Evolutionary conservation across 2,797 vertebrate genomes (phyloP), one percentile per base, ranked within the genome.

Genomic region (Gouania willdenowi): DNA sequence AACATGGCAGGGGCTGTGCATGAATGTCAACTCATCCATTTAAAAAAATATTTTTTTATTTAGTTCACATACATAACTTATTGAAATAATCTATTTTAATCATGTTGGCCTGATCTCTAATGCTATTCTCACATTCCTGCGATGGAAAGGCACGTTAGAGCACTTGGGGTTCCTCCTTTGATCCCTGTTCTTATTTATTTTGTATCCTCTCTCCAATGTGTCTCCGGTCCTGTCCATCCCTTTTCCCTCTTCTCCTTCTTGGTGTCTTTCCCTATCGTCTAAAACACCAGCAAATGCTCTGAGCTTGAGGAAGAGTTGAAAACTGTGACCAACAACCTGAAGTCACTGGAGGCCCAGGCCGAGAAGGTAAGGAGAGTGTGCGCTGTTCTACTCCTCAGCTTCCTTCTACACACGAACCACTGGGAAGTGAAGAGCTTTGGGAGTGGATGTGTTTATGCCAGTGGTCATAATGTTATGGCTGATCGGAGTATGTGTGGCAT

Each of bases 221-320:
- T 59, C 20, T 41, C 30, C 27, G 49, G 49, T 71, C 61, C 48
- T 36, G 5, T 56, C 47, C 51, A 8, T 37, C 60, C 51, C 51
- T 42, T 43, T 31, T 6, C 26, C 31, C 15, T 47, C 83, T 33
- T 50, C 16, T 34, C 81, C 82, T 79, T 88, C 69, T 71, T 41
- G 13, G 25, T 58, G 61, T 65, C 71, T 53, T 71, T 74, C 81
- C 75, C 83, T 61, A 84, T 36, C 69, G 64, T 71, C 86, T 84
- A 78, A 92, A 93, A 92, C 88, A 66, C 87, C 93, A 99, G 97
- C 92, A 99, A 99, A 96, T 99, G 95, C 91, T 82, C 93, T 91
- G 96, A 99, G 84, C 95, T 99, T 93, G 97, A 99, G 93, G 97
- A 99, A 91, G 97, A 99, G 82, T 92, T 99, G 95, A 99, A 98